phyloP scores from a whole-genome alignment of 2,113 vertebrate species.

The Heterochromis multidens region DNA sequence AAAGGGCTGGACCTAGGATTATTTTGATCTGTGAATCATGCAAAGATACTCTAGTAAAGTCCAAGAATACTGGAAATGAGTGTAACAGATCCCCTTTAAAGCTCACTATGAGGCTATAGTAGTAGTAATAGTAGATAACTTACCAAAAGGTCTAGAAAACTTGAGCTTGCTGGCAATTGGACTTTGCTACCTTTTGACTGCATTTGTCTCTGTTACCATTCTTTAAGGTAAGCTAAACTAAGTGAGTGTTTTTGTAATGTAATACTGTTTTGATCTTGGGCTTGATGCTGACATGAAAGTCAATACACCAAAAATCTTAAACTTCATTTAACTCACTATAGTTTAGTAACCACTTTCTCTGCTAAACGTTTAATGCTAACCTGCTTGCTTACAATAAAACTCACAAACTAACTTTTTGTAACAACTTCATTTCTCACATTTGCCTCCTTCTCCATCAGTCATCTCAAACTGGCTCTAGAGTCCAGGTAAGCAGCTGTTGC shows the following conservation, averaged over 20 bases:
- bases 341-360: not conserved
- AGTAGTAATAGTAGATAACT: not conserved
- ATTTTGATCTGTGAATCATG: not conserved
- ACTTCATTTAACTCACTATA: not conserved
- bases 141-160: not conserved
- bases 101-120: not conserved
- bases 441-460: conserved; percentile 65
- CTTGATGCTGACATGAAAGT: not conserved
- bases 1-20: not conserved
- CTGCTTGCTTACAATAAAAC: conserved; percentile 11
- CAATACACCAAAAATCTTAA: not conserved
- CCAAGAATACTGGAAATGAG: not conserved
- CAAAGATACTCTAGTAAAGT: not conserved
- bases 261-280: not conserved
- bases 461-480: conserved; percentile 74
- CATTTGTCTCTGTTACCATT: not conserved
- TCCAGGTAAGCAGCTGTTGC: conserved; percentile 70
- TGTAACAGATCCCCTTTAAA: not conserved
- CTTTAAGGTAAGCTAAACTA: not conserved
- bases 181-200: not conserved
- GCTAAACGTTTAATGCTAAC: not conserved
- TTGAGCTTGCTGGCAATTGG: not conserved
- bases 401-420: conserved; percentile 38
- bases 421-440: conserved; percentile 61
- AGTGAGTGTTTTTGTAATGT: not conserved